A percentile compares a stretch with the other conserved stretches of the same genome.
These are phyloP conservation scores for Cavia porcellus DNA, from an alignment of 2,113 vertebrate genomes.

Conservation along the genomic window DNA sequence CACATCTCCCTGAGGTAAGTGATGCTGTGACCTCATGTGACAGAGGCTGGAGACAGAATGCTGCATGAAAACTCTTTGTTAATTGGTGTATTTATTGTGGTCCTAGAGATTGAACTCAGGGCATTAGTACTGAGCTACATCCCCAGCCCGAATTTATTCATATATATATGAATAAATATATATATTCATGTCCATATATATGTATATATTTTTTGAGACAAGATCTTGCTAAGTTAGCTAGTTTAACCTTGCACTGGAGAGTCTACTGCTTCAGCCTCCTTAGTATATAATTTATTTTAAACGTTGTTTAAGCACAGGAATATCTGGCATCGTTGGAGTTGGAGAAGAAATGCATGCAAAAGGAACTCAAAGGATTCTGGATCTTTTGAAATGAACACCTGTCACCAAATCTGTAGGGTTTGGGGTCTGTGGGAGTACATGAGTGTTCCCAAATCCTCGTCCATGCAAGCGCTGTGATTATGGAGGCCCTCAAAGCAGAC, in stretches of 20 bases:
- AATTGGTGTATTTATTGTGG: neutral
- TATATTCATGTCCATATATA: neutral
- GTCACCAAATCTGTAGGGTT: fast-evolving
- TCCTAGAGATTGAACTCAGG: neutral
- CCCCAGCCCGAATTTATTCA: neutral
- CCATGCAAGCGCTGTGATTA: neutral
- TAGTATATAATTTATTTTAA: neutral
- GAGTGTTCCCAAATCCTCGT: neutral
- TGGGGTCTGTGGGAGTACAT: neutral
- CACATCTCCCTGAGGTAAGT: neutral
- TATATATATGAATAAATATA: no score
- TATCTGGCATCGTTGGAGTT: neutral
- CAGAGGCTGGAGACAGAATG: neutral
- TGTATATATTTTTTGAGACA: neutral
- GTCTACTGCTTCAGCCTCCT: neutral
- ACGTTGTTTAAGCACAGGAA: neutral
- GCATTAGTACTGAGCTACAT: neutral
- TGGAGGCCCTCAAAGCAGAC: neutral
- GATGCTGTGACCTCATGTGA: neutral
- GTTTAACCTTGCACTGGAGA: neutral
- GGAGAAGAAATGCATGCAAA: fast-evolving
- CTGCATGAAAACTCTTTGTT: neutral
- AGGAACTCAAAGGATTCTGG: neutral
- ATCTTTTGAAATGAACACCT: neutral
- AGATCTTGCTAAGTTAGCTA: neutral